phyloP scores from a whole-genome alignment of 2,113 vertebrate species.

The Odontophorus gujanensis region DNA sequence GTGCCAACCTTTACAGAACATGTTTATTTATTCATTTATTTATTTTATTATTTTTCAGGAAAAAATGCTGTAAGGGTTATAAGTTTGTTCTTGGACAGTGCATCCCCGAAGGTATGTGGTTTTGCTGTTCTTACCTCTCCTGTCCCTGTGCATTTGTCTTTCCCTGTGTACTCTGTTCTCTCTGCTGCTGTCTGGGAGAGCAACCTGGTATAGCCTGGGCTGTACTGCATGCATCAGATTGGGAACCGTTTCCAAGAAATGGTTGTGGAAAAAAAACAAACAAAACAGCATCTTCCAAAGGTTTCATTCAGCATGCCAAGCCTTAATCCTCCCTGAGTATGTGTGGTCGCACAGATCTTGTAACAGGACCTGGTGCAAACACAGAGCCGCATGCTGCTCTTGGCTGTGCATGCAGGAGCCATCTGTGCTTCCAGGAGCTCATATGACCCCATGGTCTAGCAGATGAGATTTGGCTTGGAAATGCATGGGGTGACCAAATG shows the following conservation, averaged over 20 bases:
- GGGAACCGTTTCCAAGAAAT: background rate
- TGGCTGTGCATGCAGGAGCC: rapidly evolving
- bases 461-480: background rate
- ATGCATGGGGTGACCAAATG: background rate
- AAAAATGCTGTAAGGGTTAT: conserved; percentile 96
- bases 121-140: background rate
- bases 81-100: conserved; percentile 98
- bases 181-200: background rate
- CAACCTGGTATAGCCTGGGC: background rate
- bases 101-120: conserved; percentile 95
- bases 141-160: background rate
- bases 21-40: conserved; percentile 37
- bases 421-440: background rate
- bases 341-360: background rate
- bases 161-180: background rate
- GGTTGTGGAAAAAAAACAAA: background rate
- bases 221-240: background rate
- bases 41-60: conserved; percentile 86
- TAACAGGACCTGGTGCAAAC: background rate
- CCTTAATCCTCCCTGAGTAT: background rate
- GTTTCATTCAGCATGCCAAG: background rate
- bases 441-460: background rate
- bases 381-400: background rate
- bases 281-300: background rate
- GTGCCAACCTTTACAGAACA: background rate